A percentile compares a stretch with the other conserved stretches of the same genome.
Evolutionary conservation across 2,113 vertebrate genomes (phyloP).

Genomic region (Connochaetes taurinus): DNA sequence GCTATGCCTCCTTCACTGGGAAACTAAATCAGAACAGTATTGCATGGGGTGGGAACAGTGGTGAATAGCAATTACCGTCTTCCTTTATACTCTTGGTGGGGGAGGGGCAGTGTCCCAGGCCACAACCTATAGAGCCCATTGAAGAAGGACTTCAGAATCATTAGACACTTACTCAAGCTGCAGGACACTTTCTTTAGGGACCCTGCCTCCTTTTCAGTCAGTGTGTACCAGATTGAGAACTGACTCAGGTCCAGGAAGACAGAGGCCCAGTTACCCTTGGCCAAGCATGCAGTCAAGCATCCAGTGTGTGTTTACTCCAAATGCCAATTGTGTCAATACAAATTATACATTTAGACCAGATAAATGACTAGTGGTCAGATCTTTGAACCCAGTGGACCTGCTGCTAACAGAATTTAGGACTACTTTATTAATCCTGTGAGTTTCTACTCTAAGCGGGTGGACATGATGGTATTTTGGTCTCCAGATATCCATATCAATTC

Average conservation of each 20-base stretch:
- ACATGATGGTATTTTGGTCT: not conserved
- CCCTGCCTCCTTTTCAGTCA: not conserved
- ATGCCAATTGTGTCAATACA: not conserved
- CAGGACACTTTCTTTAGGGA: not conserved
- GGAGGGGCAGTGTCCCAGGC: not conserved
- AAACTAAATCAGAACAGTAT: not conserved
- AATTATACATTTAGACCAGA: not conserved
- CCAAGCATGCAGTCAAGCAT: not conserved
- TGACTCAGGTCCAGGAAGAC: not conserved
- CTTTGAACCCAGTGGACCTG: not conserved
- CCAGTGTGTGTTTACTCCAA: not conserved
- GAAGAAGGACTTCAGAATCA: not conserved
- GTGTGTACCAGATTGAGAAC: not conserved
- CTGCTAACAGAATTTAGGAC: not conserved
- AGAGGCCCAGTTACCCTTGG: not conserved
- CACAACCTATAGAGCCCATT: not conserved
- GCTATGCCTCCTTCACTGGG: rapidly evolving
- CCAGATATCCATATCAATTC: not conserved
- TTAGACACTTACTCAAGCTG: not conserved
- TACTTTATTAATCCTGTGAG: not conserved
- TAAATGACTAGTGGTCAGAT: not conserved
- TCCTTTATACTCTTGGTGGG: not conserved
- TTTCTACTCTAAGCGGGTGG: not conserved
- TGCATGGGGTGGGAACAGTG: not conserved
- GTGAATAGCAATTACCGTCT: not conserved